Conservation (phyloP, 2,797 vertebrate species). For the Lemur catta region DNA sequence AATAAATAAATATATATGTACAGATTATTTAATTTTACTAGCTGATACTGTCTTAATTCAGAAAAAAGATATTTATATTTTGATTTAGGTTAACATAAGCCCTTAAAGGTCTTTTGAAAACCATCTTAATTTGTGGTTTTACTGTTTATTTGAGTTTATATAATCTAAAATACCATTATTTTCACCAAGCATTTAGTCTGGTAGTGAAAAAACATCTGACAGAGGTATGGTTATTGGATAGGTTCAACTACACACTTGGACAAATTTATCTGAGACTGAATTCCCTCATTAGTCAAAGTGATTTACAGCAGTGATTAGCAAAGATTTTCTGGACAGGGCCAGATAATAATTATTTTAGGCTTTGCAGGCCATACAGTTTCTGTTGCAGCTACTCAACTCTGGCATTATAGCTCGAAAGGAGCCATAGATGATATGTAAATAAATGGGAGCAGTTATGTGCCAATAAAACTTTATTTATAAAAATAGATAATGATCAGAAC, state of each 20-base stretch:
- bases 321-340: neutral
- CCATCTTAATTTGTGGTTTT: neutral
- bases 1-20: neutral
- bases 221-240: neutral
- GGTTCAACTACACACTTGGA: neutral
- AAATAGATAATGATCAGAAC: neutral
- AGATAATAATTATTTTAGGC: neutral
- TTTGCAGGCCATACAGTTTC: neutral
- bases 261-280: neutral
- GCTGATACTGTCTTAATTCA: conserved; percentile 6
- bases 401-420: neutral
- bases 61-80: conserved; percentile 6
- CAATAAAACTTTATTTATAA: conserved; percentile 20
- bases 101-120: neutral
- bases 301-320: neutral
- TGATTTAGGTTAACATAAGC: neutral
- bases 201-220: neutral
- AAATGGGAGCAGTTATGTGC: neutral
- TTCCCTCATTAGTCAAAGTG: neutral
- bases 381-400: neutral
- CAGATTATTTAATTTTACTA: conserved; percentile 21
- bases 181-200: neutral
- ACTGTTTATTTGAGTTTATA: conserved; percentile 17
- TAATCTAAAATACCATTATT: conserved; percentile 34
- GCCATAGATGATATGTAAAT: neutral